A percentile compares a stretch with the other conserved stretches of the same genome.
Evolutionary conservation across 2,888 invertebrate genomes (phyloP).

Genomic region (Steinernema scapterisci): DNA sequence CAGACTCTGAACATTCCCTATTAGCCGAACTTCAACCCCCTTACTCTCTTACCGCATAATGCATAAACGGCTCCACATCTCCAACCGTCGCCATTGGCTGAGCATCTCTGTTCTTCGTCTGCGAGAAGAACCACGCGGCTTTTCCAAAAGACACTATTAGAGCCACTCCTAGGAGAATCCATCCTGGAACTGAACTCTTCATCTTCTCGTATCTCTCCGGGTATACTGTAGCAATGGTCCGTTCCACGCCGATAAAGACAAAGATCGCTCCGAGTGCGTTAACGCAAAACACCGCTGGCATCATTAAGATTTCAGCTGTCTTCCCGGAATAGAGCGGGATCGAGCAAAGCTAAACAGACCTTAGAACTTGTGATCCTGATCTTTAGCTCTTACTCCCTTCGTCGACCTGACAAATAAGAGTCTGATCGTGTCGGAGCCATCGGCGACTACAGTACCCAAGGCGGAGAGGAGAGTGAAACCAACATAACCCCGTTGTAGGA

Average conservation of each 20-base stretch:
- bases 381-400: background rate
- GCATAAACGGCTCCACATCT: background rate
- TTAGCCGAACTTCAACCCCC: too few species aligned
- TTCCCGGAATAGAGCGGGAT: background rate
- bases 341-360: background rate
- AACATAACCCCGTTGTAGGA: background rate
- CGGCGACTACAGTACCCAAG: background rate
- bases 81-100: background rate
- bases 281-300: background rate
- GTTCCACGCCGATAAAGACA: background rate
- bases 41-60: background rate
- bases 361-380: background rate
- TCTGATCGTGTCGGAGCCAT: background rate
- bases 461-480: slow-evolving; percentile 1
- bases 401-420: background rate
- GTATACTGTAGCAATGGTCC: background rate
- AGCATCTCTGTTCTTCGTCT: background rate
- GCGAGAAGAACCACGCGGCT: background rate
- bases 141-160: background rate
- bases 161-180: background rate
- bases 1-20: background rate
- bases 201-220: slow-evolving; percentile 1
- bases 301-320: background rate
- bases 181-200: background rate
- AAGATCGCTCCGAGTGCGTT: slow-evolving; percentile 1